Evolutionary conservation across 2,888 invertebrate species (phyloP), one percentile per base, ranked within the genome.

Genomic region (Aphodius granarius): DNA sequence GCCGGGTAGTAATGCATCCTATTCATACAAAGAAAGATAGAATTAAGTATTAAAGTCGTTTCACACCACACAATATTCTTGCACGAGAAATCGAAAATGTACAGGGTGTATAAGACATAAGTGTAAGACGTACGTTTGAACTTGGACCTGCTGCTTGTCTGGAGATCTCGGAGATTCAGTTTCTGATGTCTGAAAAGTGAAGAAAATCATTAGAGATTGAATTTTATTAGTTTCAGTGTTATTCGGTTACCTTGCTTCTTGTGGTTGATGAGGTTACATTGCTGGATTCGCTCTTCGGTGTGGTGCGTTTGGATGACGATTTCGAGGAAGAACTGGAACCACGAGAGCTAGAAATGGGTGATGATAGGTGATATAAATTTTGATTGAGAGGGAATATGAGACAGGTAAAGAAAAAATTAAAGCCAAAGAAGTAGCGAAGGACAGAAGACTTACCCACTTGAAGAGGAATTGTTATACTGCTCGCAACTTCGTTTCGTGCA

Each of bases 1-100:
- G 82, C 78, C 23, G 82, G 81, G 73, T 81, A 82, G 73, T 78
- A 79, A 22, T 81, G 81, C 16, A 79, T 76, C 16, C 81, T 80
- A 23, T 65, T 13, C 16, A 17, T 63, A 77, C 71, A 22, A 23
- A 17, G 15, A 71, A 22, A 72, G 17, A 43, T 16, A 43, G 43
- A 43, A n/a, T n/a, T n/a, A n/a, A n/a, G n/a, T n/a, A n/a, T n/a
- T n/a, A n/a, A n/a, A n/a, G n/a, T 23, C 23, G 23, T 23, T 23
- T 23, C 23, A 9, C 23, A 23, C 23, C 9, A n/a, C n/a, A n/a
- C n/a, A n/a, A n/a, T n/a, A n/a, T n/a, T n/a, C n/a, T n/a, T n/a
- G n/a, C n/a, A n/a, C n/a, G n/a, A n/a, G n/a, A n/a, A n/a, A n/a
- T n/a, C n/a, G n/a, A n/a, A 75, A 70, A 13, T 17, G 13, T 63